Conservation (phyloP, 2,797 vertebrate genomes). For the Phoeniculus purpureus region DNA sequence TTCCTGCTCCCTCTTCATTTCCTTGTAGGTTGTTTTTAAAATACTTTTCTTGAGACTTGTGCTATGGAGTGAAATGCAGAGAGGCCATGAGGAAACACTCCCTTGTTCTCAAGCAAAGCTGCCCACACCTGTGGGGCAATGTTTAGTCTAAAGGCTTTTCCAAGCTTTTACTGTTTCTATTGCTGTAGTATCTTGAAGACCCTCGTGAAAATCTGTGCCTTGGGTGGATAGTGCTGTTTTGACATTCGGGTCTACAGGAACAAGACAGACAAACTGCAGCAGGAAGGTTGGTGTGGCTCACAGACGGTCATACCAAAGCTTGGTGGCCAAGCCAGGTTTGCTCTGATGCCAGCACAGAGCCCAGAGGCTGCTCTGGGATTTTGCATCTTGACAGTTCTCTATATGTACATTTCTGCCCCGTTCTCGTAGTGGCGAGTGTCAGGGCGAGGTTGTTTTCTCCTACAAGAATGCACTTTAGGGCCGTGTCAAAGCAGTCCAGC, state of each 20-base stretch:
- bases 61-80: background rate
- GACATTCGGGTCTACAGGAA: fast-evolving
- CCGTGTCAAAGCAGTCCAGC: background rate
- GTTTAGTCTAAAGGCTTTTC: background rate
- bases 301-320: fast-evolving
- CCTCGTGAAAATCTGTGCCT: background rate
- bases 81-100: background rate
- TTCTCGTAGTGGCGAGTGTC: background rate
- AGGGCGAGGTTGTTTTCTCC: background rate
- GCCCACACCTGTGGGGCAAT: fast-evolving
- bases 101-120: background rate
- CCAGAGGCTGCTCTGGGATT: background rate
- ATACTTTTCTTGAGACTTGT: background rate
- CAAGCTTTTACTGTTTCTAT: background rate
- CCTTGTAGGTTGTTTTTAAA: background rate
- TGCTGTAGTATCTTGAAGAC: background rate
- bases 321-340: background rate
- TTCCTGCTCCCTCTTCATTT: background rate
- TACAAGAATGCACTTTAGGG: background rate
- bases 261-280: fast-evolving
- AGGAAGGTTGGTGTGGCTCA: fast-evolving
- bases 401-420: fast-evolving
- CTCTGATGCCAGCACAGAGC: fast-evolving
- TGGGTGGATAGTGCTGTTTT: too few species aligned
- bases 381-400: background rate